Evolutionary conservation across 2,888 invertebrate species (phyloP), one percentile per base, ranked within the genome.

Genomic region (Scaeva pyrastri): DNA sequence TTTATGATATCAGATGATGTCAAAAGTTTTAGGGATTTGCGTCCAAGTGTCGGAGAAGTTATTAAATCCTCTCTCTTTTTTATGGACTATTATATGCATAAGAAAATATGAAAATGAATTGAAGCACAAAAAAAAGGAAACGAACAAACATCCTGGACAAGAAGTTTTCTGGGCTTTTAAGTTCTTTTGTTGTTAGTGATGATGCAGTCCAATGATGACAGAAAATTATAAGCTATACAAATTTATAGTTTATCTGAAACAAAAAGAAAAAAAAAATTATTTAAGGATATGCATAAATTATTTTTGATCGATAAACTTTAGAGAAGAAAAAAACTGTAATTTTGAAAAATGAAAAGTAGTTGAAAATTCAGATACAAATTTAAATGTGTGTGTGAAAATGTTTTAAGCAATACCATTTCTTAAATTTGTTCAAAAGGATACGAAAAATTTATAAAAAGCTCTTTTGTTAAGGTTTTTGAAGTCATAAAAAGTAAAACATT

Each of bases 21-120:
- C 88, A 88, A 82, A 82, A 79, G 81, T 82, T 71, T 73, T 76
- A 19, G 64, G 85, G 78, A 82, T 86, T 88, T 80, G 39, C 75
- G 88, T 88, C 88, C 78, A 78, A 72, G 48, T 78, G 72, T 81
- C 76, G 81, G 76, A 85, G 73, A 76, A 81, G 80, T 85, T 85
- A 85, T 70, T 81, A 76, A 85, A 77, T 85, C 81, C 76, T 50
- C 21, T 56, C 43, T 60, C 64, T n/a, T 39, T 39, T 39, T 12
- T 12, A 12, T 39, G 12, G 39, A 39, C 2, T 39, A 11, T 62
- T 21, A 43, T 39, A 62, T 73, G 68, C 58, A 64, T 43, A 60
- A 48, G 66, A 66, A 72, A 48, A 50, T 71, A 55, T 16, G 36
- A 66, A 14, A 26, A 50, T 16, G 21, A 14, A 19, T 16, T 19